phyloP scores from a whole-genome alignment of 2,888 invertebrate genomes.

The Prionchulus punctatus region DNA sequence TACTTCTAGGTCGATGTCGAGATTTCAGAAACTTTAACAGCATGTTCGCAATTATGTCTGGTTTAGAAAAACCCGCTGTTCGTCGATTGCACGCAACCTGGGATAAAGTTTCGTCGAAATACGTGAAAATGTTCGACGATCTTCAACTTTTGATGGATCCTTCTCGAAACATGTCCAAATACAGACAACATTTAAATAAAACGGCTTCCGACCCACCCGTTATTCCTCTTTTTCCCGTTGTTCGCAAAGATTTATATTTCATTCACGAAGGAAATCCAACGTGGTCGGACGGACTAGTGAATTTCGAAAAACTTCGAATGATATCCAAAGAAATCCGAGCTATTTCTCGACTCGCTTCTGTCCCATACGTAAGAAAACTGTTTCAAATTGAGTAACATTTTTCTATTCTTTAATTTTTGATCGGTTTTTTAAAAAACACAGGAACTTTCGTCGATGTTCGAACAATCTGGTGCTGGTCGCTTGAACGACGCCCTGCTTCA shows the following conservation, averaged over 20 bases:
- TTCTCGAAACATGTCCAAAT: constrained; percentile 95
- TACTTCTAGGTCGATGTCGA: too few species aligned
- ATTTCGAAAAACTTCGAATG: constrained; percentile 96
- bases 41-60: constrained; percentile 96
- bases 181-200: constrained; percentile 61
- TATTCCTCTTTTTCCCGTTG: constrained; percentile 45
- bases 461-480: constrained; percentile 7
- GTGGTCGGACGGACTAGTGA: constrained; percentile 42
- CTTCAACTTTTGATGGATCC: constrained; percentile 94
- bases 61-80: constrained; percentile 86
- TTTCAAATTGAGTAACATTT: too few species aligned
- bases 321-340: constrained; percentile 72
- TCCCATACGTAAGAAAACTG: constrained; percentile 51
- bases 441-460: constrained; percentile 11
- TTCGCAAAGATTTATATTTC: constrained; percentile 70
- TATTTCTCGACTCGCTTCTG: constrained; percentile 69
- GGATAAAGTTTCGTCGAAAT: constrained; percentile 92
- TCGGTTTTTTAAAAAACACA: too few species aligned
- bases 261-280: constrained; percentile 77
- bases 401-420: too few species aligned
- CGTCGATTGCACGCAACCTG: constrained; percentile 77
- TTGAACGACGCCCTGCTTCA: constrained; percentile 23
- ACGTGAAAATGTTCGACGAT: constrained; percentile 56
- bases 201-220: constrained; percentile 23
- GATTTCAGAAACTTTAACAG: constrained; percentile 99